Evolutionary conservation across 2,888 invertebrate species (phyloP).

Genomic region (Thelaira solivaga): DNA sequence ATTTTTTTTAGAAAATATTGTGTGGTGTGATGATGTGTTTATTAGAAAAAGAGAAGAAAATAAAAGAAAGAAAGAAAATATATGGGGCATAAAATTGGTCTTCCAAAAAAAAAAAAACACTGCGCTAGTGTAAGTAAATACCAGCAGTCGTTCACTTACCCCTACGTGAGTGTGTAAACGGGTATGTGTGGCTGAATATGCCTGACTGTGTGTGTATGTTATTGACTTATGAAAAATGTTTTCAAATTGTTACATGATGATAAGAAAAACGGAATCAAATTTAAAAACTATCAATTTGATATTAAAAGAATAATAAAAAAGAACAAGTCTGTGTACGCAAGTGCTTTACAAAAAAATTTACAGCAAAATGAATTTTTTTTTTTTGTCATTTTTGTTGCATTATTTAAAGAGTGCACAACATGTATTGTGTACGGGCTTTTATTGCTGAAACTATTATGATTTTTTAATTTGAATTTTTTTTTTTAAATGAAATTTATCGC

Average conservation of each 20-base stretch:
- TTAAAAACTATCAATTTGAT: constrained; percentile 74
- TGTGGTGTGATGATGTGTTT: constrained; percentile 3
- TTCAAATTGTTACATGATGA: constrained; percentile 59
- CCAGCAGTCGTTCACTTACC: no score
- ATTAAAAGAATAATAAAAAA: constrained; percentile 62
- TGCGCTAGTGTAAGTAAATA: neutral
- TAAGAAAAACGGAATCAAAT: constrained; percentile 73
- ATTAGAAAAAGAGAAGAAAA: neutral
- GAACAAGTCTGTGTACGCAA: constrained; percentile 12
- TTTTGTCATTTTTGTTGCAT: no score
- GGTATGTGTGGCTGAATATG: neutral
- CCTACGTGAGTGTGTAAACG: constrained; percentile 22
- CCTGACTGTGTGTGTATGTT: neutral
- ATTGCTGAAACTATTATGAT: no score
- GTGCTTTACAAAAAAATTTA: constrained; percentile 25
- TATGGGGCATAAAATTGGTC: constrained; percentile 32
- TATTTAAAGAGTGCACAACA: no score
- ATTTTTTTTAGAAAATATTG: neutral
- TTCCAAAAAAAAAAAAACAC: neutral
- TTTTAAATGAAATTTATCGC: no score
- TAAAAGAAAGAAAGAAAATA: neutral
- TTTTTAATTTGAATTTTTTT: no score
- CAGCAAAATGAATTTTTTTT: neutral
- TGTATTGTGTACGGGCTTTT: no score
- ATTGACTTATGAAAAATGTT: constrained; percentile 38